Base-by-base conservation (phyloP, 1,140 invertebrate species). In the Drosophila prosaltans region DNA sequence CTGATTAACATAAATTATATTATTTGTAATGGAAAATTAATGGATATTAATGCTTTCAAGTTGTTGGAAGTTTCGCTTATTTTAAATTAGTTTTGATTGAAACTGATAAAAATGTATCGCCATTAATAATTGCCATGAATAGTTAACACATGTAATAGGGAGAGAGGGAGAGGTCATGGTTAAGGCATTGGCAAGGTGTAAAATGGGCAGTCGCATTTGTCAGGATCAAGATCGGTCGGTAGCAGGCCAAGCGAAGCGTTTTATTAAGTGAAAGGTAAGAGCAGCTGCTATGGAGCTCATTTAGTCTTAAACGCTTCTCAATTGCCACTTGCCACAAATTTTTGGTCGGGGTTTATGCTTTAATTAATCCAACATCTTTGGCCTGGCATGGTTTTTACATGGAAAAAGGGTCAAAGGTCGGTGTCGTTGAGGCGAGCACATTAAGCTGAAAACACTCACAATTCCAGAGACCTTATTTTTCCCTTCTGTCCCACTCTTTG, bases 321-420 rank as follows among this genome's bases (percentile, higher is more conserved):
- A 45, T 65, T 78, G 74, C 74, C 82, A 86, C 83, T 86, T 88
- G 83, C 83, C 69, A 78, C 74, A 78, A 60, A 16, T 16, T 72
- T 78, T 76, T 30, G 28, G 65, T 63, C 36, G 74, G 28, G 59
- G 63, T 65, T 65, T 73, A 89, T 65, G 80, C 80, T 80, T 86
- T 86, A 86, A 89, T 86, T 86, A 89, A 83, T 74, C 68, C 39
- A 83, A 80, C 84, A 83, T 86, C 80, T 83, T 2, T 74, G 60
- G 62, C 45, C 24, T 45, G 16, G 16, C 43, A 60, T 68, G 55
- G 60, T 64, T 77, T 64, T 77, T 77, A 74, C 75, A 57, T 48
- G 80, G 84, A 86, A 86, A 86, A 86, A 86, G 84, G 83, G 83
- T 86, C 83, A 88, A 81, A 88, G 72, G 76, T 86, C 80, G 10